A percentile compares a stretch with the other conserved stretches of the same genome.
Evolutionary conservation across 2,113 vertebrate genomes (phyloP).

Genomic region (Amphiprion ocellaris): DNA sequence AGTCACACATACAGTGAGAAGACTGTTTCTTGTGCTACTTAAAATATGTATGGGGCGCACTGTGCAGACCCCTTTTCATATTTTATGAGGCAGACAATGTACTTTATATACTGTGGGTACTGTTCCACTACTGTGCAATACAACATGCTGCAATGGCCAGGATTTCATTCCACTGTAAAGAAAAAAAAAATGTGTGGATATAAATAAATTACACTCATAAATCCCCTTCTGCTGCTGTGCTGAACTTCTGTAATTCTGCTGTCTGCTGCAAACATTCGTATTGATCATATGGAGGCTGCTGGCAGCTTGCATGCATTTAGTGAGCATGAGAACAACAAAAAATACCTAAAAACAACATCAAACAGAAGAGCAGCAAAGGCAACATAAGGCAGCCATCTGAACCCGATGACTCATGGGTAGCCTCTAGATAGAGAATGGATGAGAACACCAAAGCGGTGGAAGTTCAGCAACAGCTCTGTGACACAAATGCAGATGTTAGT

Average conservation of each 20-base stretch:
- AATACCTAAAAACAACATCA: background rate
- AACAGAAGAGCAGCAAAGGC: background rate
- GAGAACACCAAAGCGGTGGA: background rate
- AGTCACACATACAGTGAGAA: too few species aligned
- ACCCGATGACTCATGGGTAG: background rate
- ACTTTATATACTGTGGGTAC: too few species aligned
- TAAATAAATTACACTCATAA: background rate
- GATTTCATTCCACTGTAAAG: too few species aligned
- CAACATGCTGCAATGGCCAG: too few species aligned
- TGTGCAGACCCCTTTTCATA: too few species aligned
- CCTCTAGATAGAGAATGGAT: background rate
- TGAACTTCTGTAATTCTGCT: background rate
- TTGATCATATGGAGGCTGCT: background rate
- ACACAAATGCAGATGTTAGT: slow-evolving; percentile 3
- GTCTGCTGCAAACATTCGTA: background rate
- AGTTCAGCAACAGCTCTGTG: background rate
- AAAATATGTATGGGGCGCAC: too few species aligned
- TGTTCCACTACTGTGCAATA: too few species aligned
- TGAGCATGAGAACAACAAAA: background rate
- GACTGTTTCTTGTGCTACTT: too few species aligned
- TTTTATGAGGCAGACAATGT: too few species aligned
- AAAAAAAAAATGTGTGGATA: background rate
- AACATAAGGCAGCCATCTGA: background rate
- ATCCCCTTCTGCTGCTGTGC: too few species aligned
- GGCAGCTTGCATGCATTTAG: background rate